Evolutionary conservation across 2,113 vertebrate species (phyloP).

Genomic region (Oreotrochilus melanogaster): DNA sequence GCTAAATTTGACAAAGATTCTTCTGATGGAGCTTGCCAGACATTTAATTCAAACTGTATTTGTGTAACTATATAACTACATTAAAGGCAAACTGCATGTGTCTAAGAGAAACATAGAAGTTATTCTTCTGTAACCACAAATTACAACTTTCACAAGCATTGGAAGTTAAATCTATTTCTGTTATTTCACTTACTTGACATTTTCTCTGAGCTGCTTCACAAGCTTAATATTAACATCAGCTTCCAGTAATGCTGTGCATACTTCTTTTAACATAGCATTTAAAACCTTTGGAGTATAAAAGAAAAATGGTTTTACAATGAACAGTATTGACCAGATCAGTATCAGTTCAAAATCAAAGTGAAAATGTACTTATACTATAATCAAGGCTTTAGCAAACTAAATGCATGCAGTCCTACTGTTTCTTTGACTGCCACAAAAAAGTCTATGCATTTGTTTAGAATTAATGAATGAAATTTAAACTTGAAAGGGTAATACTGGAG

Average conservation of each 20-base stretch:
- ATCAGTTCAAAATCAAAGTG: not conserved
- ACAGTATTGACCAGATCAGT: not conserved
- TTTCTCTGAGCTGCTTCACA: constrained; percentile 96
- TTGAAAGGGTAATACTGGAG: not conserved
- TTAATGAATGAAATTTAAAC: not conserved
- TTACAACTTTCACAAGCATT: not conserved
- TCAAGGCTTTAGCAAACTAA: not conserved
- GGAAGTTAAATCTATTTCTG: not conserved
- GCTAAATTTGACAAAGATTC: not conserved
- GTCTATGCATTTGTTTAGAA: not conserved
- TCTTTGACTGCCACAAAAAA: not conserved
- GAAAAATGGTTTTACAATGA: constrained; percentile 9
- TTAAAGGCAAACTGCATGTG: not conserved
- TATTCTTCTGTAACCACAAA: not conserved
- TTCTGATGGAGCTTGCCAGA: not conserved
- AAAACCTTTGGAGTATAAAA: constrained; percentile 84
- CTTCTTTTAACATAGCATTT: constrained; percentile 99
- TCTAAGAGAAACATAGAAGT: not conserved
- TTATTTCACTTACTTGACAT: constrained; percentile 91
- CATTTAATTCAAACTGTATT: not conserved
- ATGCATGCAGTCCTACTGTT: not conserved
- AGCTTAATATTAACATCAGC: constrained; percentile 99
- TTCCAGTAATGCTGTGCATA: constrained; percentile 95
- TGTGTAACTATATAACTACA: not conserved
- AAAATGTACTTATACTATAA: not conserved